Base-by-base conservation (phyloP, 2,797 vertebrate genomes). In the Toxotes lorentzi region DNA sequence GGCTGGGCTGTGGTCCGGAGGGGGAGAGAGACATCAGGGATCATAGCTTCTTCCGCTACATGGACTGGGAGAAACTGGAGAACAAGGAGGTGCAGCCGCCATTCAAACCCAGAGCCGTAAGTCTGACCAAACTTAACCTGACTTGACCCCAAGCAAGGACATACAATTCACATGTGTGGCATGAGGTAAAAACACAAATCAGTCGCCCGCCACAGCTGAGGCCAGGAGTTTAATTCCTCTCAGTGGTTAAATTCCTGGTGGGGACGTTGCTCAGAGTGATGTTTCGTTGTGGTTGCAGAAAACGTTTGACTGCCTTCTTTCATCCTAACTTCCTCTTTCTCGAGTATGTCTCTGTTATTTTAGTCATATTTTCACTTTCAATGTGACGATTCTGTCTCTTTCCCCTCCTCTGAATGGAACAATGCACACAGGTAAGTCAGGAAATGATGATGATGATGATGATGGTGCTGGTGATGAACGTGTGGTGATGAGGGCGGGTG, bases 51-150 rank as follows among this genome's bases (percentile, higher is more conserved):
- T 99, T 98, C 96, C 97, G 97, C 86, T 98, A 98, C 89, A 99
- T 99, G 78, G 97, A 99, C 91, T 99, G 97, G 97, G 97, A 98
- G 88, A 98, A 98, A 77, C 95, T 99, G 76, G 97, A 98, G 93
- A 96, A 95, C 93, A 98, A 98, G 89, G 97, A 99, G 92, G 96
- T 99, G 57, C 97, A 99, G 88, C 97, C 97, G 0, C 97, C 97
- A 0, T 99, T 98, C 94, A 98, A 98, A 95, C 97, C 97, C 16
- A 97, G 96, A 95, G 96, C 97, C 74, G 97, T 99, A 96, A 97
- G 97, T 97, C 51, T 47, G 54, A 76, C 51, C 61, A n/a, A 4
- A 2, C 71, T 56, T n/a, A 75, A 45, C 66, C 61, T 35, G 2
- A 32, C 70, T 0, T 16, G 51, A 81, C 63, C 72, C 14, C 51